Base-by-base conservation (phyloP, 2,888 invertebrate species). In the Muschampia plurimacula region DNA sequence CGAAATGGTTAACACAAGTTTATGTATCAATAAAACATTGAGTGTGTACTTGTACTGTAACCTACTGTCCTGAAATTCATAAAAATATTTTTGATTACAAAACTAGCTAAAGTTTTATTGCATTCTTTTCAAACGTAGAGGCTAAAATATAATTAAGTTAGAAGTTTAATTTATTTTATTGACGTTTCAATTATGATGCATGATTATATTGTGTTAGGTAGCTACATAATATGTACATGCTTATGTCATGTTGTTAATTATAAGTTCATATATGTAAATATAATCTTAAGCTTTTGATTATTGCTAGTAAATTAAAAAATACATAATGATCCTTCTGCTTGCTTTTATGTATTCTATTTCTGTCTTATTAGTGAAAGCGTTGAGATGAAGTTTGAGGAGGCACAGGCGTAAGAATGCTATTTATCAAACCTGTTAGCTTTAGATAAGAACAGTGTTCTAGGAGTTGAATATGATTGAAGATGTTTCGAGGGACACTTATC, bases 1-100 rank as follows among this genome's bases (percentile, higher is more conserved):
- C 78, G 77, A 79, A 83, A 85, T 82, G 78, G 82, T 80, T 81
- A 82, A 82, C 83, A 79, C 80, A 76, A 84, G 82, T 87, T 86
- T 83, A 85, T 84, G 85, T 83, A 83, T 81, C 84, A 84, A 87
- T 89, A 87, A 89, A 90, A 84, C 79, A 78, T 77, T 76, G 81
- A 82, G 80, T 65, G 52, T 32, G 32, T 59, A 32, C 8, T 57
- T 28, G 57, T 57, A 3, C 49, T 49, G 49, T 49, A 13, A 49
- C 49, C n/a, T n/a, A 57, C 9, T 57, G 22, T 57, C 57, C 57
- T 73, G 74, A 63, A 62, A 68, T 72, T 66, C 69, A 66, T 66
- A 67, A 32, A 49, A 60, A 36, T 32, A 1, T 4, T 13, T 3
- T 4, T 49, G 13, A 49, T 46, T 46, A 9, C 3, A 12, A 46